These are phyloP conservation scores for Illadopsis cleaveri DNA, from an alignment of 2,113 vertebrate species.

Conservation along the genomic window DNA sequence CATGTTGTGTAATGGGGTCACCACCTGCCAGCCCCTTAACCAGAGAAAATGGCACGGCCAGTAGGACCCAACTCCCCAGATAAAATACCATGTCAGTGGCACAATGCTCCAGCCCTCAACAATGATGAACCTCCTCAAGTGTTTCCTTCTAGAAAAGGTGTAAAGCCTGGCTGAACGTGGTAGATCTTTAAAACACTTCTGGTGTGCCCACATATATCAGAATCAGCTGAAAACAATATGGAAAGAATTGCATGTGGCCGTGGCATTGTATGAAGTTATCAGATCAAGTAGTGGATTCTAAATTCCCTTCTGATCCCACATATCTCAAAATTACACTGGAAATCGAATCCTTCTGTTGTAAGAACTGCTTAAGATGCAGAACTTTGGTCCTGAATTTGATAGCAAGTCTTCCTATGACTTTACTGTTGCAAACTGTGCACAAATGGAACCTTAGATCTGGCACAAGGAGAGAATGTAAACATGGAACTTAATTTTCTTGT, in stretches of 20 bases:
- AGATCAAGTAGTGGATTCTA: not conserved
- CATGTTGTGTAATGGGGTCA: not conserved
- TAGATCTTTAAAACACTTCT: not conserved
- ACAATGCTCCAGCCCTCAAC: not conserved
- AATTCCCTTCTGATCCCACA: not conserved
- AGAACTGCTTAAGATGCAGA: not conserved
- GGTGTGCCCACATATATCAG: not conserved
- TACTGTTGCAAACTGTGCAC: not conserved
- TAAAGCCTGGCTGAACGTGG: not conserved
- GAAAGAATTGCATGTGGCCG: not conserved
- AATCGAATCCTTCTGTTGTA: not conserved
- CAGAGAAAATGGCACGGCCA: not conserved
- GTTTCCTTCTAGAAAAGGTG: not conserved
- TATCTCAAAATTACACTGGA: not conserved
- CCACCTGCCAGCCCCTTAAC: not conserved
- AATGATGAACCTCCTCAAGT: not conserved
- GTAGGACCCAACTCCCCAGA: not conserved
- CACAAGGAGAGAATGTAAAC: rapidly evolving
- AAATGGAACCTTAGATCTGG: not conserved
- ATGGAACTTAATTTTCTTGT: not conserved
- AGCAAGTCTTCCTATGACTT: not conserved
- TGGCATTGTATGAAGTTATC: rapidly evolving
- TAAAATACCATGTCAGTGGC: not conserved
- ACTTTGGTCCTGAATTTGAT: not conserved
- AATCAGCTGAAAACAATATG: not conserved